Percentiles rank a stretch among this genome's conserved stretches.
Evolutionary conservation across 2,888 invertebrate species (phyloP).

Genomic region (Anorthoa munda): DNA sequence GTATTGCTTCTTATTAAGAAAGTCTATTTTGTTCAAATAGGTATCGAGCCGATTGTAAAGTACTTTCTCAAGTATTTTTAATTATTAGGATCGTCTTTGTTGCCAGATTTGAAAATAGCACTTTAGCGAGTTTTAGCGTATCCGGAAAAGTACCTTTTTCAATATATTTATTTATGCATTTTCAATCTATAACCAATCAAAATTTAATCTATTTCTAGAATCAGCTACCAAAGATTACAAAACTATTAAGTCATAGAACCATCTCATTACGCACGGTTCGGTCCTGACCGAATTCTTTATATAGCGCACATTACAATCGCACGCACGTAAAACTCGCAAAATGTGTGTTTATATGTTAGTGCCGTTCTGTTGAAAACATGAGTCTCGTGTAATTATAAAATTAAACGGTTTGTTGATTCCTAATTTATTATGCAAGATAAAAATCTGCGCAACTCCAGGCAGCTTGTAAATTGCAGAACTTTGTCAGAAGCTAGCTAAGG

Average conservation of each 20-base stretch:
- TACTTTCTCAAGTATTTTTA: too few species aligned
- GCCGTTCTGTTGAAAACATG: constrained; percentile 9
- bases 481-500: not conserved
- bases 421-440: constrained; percentile 4
- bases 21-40: too few species aligned
- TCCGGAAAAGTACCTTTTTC: too few species aligned
- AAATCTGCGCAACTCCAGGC: not conserved
- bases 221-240: not conserved
- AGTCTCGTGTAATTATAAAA: constrained; percentile 31
- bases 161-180: too few species aligned
- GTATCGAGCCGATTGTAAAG: too few species aligned
- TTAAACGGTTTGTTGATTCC: constrained; percentile 8
- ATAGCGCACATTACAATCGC: constrained; percentile 42
- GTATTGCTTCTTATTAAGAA: too few species aligned
- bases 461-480: not conserved
- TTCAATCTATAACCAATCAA: too few species aligned
- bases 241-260: not conserved
- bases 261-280: constrained; percentile 7
- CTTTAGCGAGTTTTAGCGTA: too few species aligned
- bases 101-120: too few species aligned
- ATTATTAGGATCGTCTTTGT: too few species aligned
- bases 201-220: too few species aligned
- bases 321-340: constrained; percentile 31
- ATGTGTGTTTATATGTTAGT: constrained; percentile 37
- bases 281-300: constrained; percentile 41